Conservation (phyloP, 2,113 vertebrate genomes). For the Macrotis lagotis region DNA sequence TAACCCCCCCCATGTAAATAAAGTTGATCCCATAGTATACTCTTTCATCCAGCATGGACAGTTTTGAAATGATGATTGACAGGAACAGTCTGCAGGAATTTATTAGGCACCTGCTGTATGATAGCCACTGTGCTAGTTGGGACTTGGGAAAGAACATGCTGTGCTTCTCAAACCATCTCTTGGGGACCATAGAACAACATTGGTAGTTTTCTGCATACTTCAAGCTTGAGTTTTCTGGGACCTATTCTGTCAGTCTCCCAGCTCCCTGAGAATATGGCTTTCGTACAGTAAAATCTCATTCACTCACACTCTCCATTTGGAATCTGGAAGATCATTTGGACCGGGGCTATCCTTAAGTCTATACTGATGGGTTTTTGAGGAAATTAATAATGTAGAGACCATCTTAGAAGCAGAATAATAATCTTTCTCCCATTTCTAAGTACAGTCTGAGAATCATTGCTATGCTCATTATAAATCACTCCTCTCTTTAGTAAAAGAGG, state of each 20-base stretch:
- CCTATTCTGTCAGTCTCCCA: not conserved
- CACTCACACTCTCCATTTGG: conserved; percentile 54
- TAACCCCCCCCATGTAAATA: conserved; percentile 7
- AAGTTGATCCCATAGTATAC: conserved; percentile 7
- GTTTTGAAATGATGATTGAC: not conserved
- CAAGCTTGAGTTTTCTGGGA: not conserved
- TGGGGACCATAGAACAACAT: not conserved
- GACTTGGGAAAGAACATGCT: not conserved
- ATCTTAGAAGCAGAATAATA: rapidly evolving
- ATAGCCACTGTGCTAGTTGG: not conserved
- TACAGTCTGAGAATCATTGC: not conserved
- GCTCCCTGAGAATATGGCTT: not conserved
- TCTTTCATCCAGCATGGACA: not conserved
- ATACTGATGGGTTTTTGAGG: conserved; percentile 1
- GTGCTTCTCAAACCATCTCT: conserved; percentile 6
- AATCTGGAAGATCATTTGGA: conserved; percentile 59
- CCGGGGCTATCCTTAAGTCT: not conserved
- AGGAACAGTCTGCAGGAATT: not conserved
- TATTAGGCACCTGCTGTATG: not conserved
- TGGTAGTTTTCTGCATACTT: not conserved
- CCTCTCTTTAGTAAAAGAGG: conserved; percentile 10
- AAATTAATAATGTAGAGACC: conserved; percentile 19
- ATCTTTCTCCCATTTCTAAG: not conserved
- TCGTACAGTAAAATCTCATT: conserved; percentile 46
- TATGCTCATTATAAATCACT: conserved; percentile 46